phyloP scores from a whole-genome alignment of 2,888 invertebrate genomes.

The Nowickia ferox region DNA sequence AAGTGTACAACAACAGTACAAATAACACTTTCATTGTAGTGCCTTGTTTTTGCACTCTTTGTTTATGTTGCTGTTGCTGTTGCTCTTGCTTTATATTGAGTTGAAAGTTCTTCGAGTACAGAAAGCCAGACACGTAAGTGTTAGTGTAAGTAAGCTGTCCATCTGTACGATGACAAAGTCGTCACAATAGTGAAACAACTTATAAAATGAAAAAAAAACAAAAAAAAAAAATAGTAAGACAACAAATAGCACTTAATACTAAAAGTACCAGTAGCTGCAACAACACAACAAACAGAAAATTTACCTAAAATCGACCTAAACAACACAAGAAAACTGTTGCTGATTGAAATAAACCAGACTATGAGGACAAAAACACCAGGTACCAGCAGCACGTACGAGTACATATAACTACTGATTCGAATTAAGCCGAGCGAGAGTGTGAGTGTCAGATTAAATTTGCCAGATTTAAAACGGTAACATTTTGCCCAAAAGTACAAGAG shows the following conservation, averaged over 20 bases:
- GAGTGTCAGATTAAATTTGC: background rate
- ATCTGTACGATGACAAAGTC: slow-evolving; percentile 4
- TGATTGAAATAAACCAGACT: slow-evolving; percentile 27
- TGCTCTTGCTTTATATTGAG: background rate
- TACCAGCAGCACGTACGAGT: slow-evolving; percentile 7
- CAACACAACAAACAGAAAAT: slow-evolving; percentile 39
- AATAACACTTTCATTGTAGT: slow-evolving; percentile 10
- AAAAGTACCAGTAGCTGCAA: slow-evolving; percentile 42
- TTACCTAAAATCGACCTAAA: slow-evolving; percentile 50
- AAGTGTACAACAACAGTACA: background rate
- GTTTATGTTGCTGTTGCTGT: background rate
- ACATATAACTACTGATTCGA: background rate
- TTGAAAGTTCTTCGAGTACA: background rate
- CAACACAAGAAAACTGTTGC: slow-evolving; percentile 27
- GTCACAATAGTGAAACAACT: background rate
- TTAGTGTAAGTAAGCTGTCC: slow-evolving; percentile 21
- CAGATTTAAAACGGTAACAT: background rate
- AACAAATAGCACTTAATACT: slow-evolving; percentile 18
- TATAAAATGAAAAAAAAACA: background rate
- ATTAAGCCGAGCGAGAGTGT: background rate
- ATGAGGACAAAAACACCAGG: slow-evolving; percentile 4
- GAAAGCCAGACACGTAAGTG: slow-evolving; percentile 5
- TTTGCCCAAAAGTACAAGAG: slow-evolving; percentile 5
- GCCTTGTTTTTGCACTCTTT: background rate
- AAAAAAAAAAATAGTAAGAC: background rate